Evolutionary conservation across 1,140 invertebrate species (phyloP).

Genomic region (Stegodyphus dumicola): DNA sequence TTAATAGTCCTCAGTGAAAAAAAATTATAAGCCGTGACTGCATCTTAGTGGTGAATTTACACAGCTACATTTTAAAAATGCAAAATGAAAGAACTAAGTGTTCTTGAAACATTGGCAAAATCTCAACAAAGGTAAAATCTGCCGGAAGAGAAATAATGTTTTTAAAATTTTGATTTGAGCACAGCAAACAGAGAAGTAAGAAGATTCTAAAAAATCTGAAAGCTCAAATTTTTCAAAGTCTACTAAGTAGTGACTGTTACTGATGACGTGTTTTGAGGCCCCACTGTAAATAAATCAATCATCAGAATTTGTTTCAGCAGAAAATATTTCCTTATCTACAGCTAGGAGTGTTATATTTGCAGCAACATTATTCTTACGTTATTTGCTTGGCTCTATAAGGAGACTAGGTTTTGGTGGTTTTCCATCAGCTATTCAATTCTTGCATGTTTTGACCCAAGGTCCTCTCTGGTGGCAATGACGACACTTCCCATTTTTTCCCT

Average conservation of each 20-base stretch:
- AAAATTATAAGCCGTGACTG: no score
- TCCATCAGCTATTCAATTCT: slow-evolving; percentile 18
- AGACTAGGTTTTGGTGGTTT: background rate
- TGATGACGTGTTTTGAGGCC: slow-evolving; percentile 7
- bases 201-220: background rate
- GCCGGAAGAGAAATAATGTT: no score
- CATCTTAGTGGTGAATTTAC: no score
- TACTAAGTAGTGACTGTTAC: slow-evolving; percentile 2
- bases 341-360: background rate
- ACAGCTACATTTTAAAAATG: no score
- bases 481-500: background rate
- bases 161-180: no score
- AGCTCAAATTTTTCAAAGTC: slow-evolving; percentile 11
- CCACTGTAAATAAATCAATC: background rate
- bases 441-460: slow-evolving; percentile 22
- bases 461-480: slow-evolving; percentile 20
- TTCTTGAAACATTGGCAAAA: no score
- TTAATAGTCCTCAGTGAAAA: no score
- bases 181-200: no score
- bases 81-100: no score
- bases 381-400: background rate
- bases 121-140: no score
- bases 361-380: background rate
- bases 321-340: background rate
- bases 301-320: background rate